Percentiles rank a stretch among this genome's conserved stretches.
phyloP scores from a whole-genome alignment of 2,113 vertebrate species.

The Myrmophylax atrothorax region DNA sequence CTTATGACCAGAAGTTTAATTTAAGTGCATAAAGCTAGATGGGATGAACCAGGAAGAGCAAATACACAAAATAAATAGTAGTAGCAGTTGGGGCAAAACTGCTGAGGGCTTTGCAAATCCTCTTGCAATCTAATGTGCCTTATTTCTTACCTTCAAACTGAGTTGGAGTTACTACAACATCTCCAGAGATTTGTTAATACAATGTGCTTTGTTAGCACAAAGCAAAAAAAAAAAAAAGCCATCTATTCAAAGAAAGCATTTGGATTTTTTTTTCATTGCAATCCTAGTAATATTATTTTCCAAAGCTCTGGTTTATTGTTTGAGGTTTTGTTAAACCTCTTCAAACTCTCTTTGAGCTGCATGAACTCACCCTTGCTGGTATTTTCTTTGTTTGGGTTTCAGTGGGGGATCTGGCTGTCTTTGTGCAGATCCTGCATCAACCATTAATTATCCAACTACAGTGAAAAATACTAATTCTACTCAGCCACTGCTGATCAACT shows the following conservation, averaged over 20 bases:
- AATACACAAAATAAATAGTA: background rate
- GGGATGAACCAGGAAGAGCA: background rate
- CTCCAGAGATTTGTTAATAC: slow-evolving; percentile 30
- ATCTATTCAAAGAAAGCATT: background rate
- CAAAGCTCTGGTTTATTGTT: background rate
- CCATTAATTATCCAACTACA: background rate
- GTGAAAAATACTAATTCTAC: background rate
- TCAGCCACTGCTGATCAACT: background rate
- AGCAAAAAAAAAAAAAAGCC: background rate
- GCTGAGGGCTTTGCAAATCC: slow-evolving; percentile 3
- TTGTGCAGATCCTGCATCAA: background rate
- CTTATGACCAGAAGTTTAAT: background rate
- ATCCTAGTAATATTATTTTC: background rate
- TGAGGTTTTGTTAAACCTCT: slow-evolving; percentile 24
- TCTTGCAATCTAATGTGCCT: background rate
- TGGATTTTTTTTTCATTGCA: background rate
- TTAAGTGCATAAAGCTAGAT: background rate
- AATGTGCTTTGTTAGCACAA: background rate
- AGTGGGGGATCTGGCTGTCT: background rate
- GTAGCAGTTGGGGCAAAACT: background rate
- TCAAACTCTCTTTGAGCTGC: background rate
- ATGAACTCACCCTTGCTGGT: background rate
- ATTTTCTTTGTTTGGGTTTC: background rate
- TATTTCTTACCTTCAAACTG: background rate
- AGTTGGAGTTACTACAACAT: background rate